Percentiles rank a stretch among this genome's conserved stretches.
Evolutionary conservation across 1,140 invertebrate genomes (phyloP).

Genomic region (Lepidotrigona ventralis): DNA sequence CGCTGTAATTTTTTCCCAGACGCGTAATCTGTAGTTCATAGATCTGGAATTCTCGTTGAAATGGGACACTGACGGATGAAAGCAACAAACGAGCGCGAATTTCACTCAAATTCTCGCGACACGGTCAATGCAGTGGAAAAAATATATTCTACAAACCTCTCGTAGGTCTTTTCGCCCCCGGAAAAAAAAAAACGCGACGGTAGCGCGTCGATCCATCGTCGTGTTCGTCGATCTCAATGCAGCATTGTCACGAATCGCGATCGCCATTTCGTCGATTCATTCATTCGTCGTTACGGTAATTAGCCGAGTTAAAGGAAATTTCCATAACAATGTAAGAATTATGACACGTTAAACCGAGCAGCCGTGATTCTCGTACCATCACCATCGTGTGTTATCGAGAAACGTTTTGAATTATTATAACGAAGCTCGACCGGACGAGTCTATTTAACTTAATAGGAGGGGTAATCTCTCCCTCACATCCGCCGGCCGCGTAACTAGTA

Average conservation of each 20-base stretch:
- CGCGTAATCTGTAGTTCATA: background rate
- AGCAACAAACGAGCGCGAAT: too few relatives aligned
- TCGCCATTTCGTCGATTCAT: background rate
- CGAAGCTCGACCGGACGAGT: conserved; percentile 6
- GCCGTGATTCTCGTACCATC: conserved; percentile 26
- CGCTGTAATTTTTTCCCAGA: too few relatives aligned
- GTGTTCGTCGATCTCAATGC: background rate
- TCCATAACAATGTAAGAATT: conserved; percentile 49
- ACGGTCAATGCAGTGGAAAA: too few relatives aligned
- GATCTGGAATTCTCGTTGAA: background rate
- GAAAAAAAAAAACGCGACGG: background rate
- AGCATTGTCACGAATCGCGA: background rate
- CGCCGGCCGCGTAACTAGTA: background rate
- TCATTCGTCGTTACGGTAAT: conserved; percentile 34
- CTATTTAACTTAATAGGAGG: conserved; percentile 23
- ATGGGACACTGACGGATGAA: too few relatives aligned
- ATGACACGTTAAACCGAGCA: conserved; percentile 31
- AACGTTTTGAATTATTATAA: conserved; percentile 45
- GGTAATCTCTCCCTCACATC: conserved; percentile 40
- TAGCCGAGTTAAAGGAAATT: conserved; percentile 39
- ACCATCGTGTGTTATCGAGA: background rate
- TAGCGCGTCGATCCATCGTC: background rate
- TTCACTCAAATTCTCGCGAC: too few relatives aligned
- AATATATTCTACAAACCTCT: too few relatives aligned
- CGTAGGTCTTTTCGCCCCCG: too few relatives aligned